Evolutionary conservation across 2,888 invertebrate genomes (phyloP).

Genomic region (Steinernema scapterisci): DNA sequence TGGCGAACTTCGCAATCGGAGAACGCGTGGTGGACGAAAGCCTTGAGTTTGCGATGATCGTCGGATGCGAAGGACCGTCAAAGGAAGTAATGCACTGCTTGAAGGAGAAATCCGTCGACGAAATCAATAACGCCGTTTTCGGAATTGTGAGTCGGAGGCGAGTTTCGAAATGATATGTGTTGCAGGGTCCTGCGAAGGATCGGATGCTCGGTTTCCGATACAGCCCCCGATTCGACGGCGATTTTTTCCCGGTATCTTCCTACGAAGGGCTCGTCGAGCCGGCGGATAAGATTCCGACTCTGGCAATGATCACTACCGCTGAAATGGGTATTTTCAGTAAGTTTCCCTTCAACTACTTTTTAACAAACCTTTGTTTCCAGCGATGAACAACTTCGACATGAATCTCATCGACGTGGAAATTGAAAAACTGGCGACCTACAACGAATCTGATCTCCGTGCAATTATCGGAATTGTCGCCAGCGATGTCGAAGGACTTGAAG

Average conservation of each 20-base stretch:
- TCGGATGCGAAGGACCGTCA: slow-evolving; percentile 32
- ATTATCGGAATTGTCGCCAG: neutral
- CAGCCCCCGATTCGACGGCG: neutral
- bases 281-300: neutral
- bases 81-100: slow-evolving; percentile 21
- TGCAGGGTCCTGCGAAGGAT: slow-evolving; percentile 2
- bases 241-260: neutral
- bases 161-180: neutral
- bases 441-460: neutral
- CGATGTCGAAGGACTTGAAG: neutral
- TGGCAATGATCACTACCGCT: neutral
- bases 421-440: neutral
- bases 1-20: neutral
- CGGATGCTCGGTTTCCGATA: neutral
- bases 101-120: neutral
- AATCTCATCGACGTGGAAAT: neutral
- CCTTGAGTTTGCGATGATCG: neutral
- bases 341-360: neutral
- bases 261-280: neutral
- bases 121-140: neutral
- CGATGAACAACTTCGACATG: slow-evolving; percentile 2
- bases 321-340: slow-evolving; percentile 7
- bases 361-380: neutral
- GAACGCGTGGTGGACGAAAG: neutral
- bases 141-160: neutral